Evolutionary conservation across 2,888 invertebrate species (phyloP), one percentile per base, ranked within the genome.

Genomic region (Netelia virgata): DNA sequence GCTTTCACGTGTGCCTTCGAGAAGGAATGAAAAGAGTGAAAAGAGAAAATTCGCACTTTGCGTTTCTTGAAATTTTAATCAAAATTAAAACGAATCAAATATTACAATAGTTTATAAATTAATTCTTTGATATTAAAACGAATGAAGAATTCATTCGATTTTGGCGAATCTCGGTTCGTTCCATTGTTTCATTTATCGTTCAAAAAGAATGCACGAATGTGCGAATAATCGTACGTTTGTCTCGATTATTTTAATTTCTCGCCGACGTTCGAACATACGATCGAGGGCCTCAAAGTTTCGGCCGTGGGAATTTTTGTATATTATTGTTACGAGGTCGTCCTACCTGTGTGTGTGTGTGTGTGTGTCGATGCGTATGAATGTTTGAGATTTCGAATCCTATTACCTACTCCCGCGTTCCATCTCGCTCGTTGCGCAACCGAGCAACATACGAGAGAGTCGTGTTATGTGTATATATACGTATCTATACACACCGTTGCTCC

Each of bases 401-500:
- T 78, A 78, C 70, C 69, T 78, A 78, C 70, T 70, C 70, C 70
- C 70, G 69, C 61, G 74, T 74, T 82, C 59, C 64, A 77, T 77
- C 61, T 59, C 23, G 59, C 59, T 59, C 16, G 76, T 86, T 86
- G 83, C 83, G 87, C 86, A 88, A 88, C 88, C 78, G 66, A 83
- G 83, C 61, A 78, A 69, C 61, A 83, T 53, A 79, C 72, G 36
- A 73, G 18, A 36, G 66, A 74, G 50, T 47, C 55, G 28, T 61
- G 41, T 16, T 57, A 66, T 69, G 23, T 63, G 70, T 59, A 66
- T 57, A 57, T 59, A 66, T 41, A 18, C 53, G 41, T 23, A n/a
- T 66, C 47, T 43, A 55, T 61, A 66, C 55, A 36, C 87, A 83
- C 86, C 88, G 88, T 86, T 79, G 88, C 86, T 88, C 88, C 86